Evolutionary conservation across 2,113 vertebrate genomes (phyloP).

Genomic region (Caloenas nicobarica): DNA sequence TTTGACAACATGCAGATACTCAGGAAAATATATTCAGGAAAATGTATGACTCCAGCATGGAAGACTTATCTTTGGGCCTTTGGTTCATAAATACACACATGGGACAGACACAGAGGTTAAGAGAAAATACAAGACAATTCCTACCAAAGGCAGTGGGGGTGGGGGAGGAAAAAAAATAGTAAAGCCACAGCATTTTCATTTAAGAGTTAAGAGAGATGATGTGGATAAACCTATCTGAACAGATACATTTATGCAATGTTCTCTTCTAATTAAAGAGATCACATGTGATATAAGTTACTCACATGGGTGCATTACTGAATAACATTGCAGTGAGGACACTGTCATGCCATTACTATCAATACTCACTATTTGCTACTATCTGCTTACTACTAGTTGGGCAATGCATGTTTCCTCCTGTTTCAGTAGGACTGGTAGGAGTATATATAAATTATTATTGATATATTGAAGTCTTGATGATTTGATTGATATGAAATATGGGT

Average conservation of each 20-base stretch:
- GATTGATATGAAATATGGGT: not conserved
- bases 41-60: not conserved
- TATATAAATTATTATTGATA: not conserved
- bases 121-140: not conserved
- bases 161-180: not conserved
- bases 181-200: not conserved
- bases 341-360: not conserved
- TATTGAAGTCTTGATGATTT: not conserved
- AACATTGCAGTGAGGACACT: not conserved
- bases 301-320: accelerated
- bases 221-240: not conserved
- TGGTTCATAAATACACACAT: not conserved
- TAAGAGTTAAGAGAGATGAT: not conserved
- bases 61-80: not conserved
- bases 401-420: not conserved
- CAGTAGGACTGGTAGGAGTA: not conserved
- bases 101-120: not conserved
- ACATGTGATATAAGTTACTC: accelerated
- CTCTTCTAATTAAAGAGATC: not conserved
- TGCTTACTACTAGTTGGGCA: not conserved
- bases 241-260: not conserved
- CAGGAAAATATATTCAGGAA: not conserved
- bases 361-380: not conserved
- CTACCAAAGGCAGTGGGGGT: not conserved
- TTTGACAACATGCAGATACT: not conserved